Base-by-base conservation (phyloP, 1,140 invertebrate genomes). In the Drosophila watanabei region DNA sequence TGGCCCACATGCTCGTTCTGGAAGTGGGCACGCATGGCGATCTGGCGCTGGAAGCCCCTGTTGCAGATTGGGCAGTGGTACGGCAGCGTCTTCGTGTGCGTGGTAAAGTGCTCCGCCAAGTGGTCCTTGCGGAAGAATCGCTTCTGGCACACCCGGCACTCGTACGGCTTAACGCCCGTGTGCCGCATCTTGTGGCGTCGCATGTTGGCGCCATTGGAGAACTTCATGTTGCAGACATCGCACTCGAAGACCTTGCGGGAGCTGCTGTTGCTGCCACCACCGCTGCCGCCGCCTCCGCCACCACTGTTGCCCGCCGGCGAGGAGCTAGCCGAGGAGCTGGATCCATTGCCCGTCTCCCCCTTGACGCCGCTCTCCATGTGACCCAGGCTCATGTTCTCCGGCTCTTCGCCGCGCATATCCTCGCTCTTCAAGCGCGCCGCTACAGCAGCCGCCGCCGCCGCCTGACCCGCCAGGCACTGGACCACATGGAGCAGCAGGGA, bases 151-250 rank as follows among this genome's bases (percentile, higher is more conserved):
- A 98, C 96, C 54, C 97, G 95, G 93, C 98, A 98, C 92, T 98
- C 97, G 90, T 98, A 99, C 0, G 98, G 98, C 92, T 98, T 98
- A 0, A 98, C 97, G 18, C 97, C 97, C 1, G 97, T 98, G 91
- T 98, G 98, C 54, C 97, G 94, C 97, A 98, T 98, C 94, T 98
- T 97, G 94, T 98, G 98, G 39, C 98, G 95, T 70, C 98, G 95
- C 98, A 98, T 98, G 91, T 98, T 98, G 41, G 98, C 98, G 65
- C 97, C 97, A 94, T 98, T 98, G n/a, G 97, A 98, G 94, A 98
- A 98, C 94, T 97, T 97, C 97, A 98, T 98, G 91, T 98, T 97
- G 93, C 98, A 98, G 59, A 98, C 97, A 94, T 98, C 98, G 93
- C 98, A 98, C 92, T 98, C 97, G 92, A 98, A 98, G 86, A 98